phyloP scores from a whole-genome alignment of 2,113 vertebrate species.

The Camelus dromedarius region DNA sequence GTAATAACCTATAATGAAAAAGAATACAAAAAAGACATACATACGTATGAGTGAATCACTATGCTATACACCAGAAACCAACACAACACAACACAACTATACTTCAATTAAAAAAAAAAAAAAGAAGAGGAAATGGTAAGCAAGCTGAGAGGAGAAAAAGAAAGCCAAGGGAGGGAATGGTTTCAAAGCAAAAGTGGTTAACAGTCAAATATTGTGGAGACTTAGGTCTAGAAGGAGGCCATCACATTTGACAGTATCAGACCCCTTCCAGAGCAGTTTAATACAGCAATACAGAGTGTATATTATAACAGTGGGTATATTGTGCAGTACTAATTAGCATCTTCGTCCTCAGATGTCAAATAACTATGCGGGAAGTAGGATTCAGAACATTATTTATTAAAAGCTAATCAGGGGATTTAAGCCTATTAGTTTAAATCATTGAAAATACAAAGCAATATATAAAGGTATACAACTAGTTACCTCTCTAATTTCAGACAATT shows the following conservation, averaged over 20 bases:
- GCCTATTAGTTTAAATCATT: slow-evolving; percentile 58
- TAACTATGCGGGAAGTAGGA: slow-evolving; percentile 17
- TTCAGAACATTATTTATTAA: slow-evolving; percentile 61
- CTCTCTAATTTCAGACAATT: slow-evolving; percentile 52
- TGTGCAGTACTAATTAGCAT: slow-evolving; percentile 34
- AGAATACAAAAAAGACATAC: too few relatives aligned
- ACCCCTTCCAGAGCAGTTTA: neutral
- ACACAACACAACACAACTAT: too few relatives aligned
- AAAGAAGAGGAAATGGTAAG: neutral
- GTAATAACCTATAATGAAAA: too few relatives aligned
- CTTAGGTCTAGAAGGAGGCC: neutral
- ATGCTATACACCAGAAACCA: too few relatives aligned
- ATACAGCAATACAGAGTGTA: neutral
- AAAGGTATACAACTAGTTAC: slow-evolving; percentile 46
- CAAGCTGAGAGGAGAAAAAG: neutral
- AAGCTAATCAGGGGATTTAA: slow-evolving; percentile 56
- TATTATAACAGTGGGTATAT: neutral
- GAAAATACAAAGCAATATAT: slow-evolving; percentile 58
- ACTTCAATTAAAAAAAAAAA: too few relatives aligned
- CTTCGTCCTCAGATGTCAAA: slow-evolving; percentile 56
- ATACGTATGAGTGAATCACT: too few relatives aligned
- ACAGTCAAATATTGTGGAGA: neutral
- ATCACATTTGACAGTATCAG: neutral
- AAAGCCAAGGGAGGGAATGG: neutral
- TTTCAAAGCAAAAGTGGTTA: neutral